Evolutionary conservation across 2,888 invertebrate genomes (phyloP).

Genomic region (Cerceris ruficornis): DNA sequence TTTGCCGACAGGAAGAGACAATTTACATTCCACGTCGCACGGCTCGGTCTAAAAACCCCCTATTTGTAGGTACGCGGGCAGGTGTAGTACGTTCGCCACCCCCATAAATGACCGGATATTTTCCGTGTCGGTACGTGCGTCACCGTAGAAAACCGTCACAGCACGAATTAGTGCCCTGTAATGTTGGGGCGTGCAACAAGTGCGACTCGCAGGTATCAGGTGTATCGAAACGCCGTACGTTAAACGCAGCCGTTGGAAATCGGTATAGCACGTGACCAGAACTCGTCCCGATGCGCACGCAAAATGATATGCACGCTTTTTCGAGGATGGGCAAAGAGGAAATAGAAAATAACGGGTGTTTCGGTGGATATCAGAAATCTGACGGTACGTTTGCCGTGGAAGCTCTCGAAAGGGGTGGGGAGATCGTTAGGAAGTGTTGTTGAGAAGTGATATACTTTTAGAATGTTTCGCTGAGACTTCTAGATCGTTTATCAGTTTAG

Average conservation of each 20-base stretch:
- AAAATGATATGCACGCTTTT: slow-evolving; percentile 21
- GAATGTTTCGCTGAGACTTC: too few relatives aligned
- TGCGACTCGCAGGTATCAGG: slow-evolving; percentile 72
- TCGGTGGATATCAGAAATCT: neutral
- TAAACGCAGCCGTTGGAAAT: slow-evolving; percentile 60
- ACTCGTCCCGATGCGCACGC: slow-evolving; percentile 25
- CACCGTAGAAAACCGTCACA: slow-evolving; percentile 61
- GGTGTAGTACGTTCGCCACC: slow-evolving; percentile 64
- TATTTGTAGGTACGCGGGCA: slow-evolving; percentile 48
- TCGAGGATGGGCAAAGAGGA: slow-evolving; percentile 11
- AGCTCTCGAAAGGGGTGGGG: neutral
- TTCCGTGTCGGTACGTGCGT: slow-evolving; percentile 70
- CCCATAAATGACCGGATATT: slow-evolving; percentile 72
- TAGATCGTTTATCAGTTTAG: too few relatives aligned
- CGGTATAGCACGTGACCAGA: slow-evolving; percentile 62
- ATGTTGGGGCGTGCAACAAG: slow-evolving; percentile 72
- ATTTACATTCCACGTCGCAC: slow-evolving; percentile 61
- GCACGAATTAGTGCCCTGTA: slow-evolving; percentile 70
- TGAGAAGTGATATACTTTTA: too few relatives aligned
- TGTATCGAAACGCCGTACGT: slow-evolving; percentile 56
- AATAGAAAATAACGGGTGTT: neutral
- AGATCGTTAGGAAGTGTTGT: neutral
- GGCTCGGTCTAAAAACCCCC: slow-evolving; percentile 61
- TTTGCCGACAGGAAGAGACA: slow-evolving; percentile 49
- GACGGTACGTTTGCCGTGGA: neutral